Evolutionary conservation across 1,140 invertebrate genomes (phyloP).

Genomic region (Nasonia longicornis): DNA sequence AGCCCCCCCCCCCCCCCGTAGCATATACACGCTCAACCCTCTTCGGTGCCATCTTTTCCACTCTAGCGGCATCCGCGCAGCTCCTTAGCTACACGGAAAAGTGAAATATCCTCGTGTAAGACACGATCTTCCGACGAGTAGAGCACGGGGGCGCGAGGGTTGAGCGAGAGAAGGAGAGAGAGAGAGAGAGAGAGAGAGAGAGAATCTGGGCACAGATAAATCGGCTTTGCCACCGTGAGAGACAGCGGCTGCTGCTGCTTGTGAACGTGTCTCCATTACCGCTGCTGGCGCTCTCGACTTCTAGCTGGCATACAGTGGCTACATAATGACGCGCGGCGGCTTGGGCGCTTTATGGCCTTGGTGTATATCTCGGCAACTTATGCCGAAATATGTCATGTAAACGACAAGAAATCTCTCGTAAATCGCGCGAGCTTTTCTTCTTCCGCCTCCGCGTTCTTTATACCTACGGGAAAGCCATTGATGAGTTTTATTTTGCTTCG

Average conservation of each 20-base stretch:
- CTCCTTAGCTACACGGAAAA: constrained; percentile 41
- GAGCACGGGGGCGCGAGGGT: background rate
- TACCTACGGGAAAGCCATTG: background rate
- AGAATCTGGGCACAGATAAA: constrained; percentile 29
- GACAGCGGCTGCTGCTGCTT: background rate
- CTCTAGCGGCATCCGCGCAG: background rate
- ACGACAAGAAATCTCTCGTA: constrained; percentile 29
- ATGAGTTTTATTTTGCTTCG: constrained; percentile 26
- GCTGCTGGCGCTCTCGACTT: constrained; percentile 6
- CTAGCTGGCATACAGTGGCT: constrained; percentile 8
- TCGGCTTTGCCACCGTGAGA: constrained; percentile 35
- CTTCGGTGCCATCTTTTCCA: constrained; percentile 21
- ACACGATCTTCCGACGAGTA: constrained; percentile 21
- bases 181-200: background rate
- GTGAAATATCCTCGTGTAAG: constrained; percentile 48
- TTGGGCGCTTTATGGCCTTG: constrained; percentile 19
- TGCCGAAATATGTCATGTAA: constrained; percentile 31
- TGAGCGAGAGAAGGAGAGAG: background rate
- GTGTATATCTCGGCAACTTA: constrained; percentile 14
- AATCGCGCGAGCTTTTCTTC: constrained; percentile 15
- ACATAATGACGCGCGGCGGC: constrained; percentile 12
- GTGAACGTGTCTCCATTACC: constrained; percentile 46
- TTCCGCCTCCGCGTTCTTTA: background rate
- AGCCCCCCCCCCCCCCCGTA: background rate
- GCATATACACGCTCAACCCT: background rate